Percentiles rank a stretch among this genome's conserved stretches.
Evolutionary conservation across 2,888 invertebrate genomes (phyloP).

Genomic region (Molorchus minor): DNA sequence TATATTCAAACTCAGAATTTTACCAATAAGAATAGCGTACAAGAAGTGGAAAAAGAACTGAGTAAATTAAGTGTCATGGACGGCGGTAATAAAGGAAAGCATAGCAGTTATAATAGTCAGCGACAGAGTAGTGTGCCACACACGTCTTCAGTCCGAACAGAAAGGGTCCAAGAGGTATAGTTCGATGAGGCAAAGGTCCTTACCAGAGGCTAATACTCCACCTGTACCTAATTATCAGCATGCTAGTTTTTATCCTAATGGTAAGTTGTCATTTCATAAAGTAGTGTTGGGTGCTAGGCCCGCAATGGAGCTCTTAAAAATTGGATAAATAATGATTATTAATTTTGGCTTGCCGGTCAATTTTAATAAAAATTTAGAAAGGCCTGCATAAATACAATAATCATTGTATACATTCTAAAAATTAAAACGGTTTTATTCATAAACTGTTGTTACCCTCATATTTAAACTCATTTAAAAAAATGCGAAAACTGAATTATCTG

Average conservation of each 20-base stretch:
- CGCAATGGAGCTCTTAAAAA: too few species aligned
- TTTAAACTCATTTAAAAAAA: too few species aligned
- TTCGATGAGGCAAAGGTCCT: slow-evolving; percentile 65
- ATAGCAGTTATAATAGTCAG: slow-evolving; percentile 34
- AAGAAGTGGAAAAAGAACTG: slow-evolving; percentile 56
- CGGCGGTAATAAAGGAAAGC: slow-evolving; percentile 41
- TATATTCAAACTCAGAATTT: slow-evolving; percentile 56
- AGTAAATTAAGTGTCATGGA: slow-evolving; percentile 52
- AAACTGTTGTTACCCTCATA: too few species aligned
- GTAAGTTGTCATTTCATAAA: slow-evolving; percentile 44
- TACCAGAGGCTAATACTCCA: slow-evolving; percentile 65
- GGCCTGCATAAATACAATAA: too few species aligned
- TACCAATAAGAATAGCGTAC: slow-evolving; percentile 59
- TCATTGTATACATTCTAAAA: too few species aligned
- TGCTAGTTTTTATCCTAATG: slow-evolving; percentile 55
- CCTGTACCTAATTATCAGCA: slow-evolving; percentile 46
- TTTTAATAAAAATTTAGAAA: too few species aligned
- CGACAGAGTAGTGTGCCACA: slow-evolving; percentile 60
- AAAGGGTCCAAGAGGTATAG: slow-evolving; percentile 70
- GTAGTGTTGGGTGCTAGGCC: too few species aligned
- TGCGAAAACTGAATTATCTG: too few species aligned
- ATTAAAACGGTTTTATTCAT: too few species aligned
- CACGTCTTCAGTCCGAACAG: slow-evolving; percentile 57
- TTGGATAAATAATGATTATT: too few species aligned
- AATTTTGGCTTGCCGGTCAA: too few species aligned